Base-by-base conservation (phyloP, 2,888 invertebrate species). In the Hermaeophaga mercurialis region DNA sequence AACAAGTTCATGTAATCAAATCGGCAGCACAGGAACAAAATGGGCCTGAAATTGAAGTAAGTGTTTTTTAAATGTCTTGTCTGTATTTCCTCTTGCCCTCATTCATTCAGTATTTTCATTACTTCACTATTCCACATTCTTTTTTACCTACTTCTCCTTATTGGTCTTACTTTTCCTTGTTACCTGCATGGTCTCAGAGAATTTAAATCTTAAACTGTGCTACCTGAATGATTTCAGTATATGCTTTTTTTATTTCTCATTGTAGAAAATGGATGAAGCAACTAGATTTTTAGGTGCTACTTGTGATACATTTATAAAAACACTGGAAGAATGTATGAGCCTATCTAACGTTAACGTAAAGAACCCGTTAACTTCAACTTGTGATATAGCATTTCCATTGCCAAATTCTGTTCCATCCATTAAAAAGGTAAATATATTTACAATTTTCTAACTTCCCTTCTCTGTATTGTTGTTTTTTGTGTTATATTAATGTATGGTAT, bases 271-370 rank as follows among this genome's bases (percentile, higher is more conserved):
- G 71, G 83, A 86, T 70, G 90, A 90, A 75, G 86, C 87, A 2
- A 86, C 90, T 7, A 85, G 85, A 70, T 80, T 90, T 62, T 77
- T 91, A 28, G 85, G 85, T 58, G 88, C 87, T 34, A 91, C 91
- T 47, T 91, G 91, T 81, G 91, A 91, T 78, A 90, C 90, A 24
- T 91, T 91, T 75, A 90, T 91, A 63, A 83, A 86, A 73, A 89
- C 90, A 15, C 79, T 91, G 66, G 91, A 91, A 77, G 90, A 90
- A 66, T 90, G 90, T 67, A 88, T 91, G 85, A 84, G 83, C 73
- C 73, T 85, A 46, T 79, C 84, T 17, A 80, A 81, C 62, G 77
- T 73, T 12, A 45, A 54, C 39, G 54, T 49, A 17, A 44, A 44
- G 39, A 50, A 59, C 22, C 57, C 56, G 15, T 46, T 57, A 48